These are phyloP conservation scores for Saccostrea glomerata DNA, from an alignment of 1,140 invertebrate genomes.

Conservation along the genomic window DNA sequence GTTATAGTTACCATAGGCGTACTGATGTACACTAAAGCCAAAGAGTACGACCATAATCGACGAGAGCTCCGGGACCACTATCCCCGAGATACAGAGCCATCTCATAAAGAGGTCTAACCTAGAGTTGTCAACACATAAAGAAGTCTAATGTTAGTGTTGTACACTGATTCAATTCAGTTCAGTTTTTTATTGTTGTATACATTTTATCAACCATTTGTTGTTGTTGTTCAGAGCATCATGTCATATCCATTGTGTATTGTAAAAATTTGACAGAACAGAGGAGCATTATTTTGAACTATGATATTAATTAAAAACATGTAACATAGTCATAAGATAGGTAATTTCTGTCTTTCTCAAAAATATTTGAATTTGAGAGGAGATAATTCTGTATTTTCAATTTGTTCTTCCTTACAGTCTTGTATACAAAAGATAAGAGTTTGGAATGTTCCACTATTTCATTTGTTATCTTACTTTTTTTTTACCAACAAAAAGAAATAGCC, in stretches of 20 bases:
- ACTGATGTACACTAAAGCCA: slow-evolving; percentile 85
- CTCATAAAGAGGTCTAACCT: slow-evolving; percentile 12
- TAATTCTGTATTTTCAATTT: too few relatives aligned
- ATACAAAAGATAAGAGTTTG: too few relatives aligned
- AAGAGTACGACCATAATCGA: slow-evolving; percentile 71
- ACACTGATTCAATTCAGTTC: not conserved
- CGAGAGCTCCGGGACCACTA: slow-evolving; percentile 41
- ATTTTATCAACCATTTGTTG: not conserved
- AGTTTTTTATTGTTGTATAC: not conserved
- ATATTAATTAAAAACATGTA: too few relatives aligned
- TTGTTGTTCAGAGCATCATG: not conserved
- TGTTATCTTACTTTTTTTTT: too few relatives aligned
- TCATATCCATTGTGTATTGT: not conserved
- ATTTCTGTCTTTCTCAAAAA: too few relatives aligned
- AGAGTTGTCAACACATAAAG: not conserved
- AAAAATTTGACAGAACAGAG: too few relatives aligned
- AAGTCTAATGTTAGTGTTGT: not conserved
- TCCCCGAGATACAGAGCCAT: not conserved
- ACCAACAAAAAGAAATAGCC: too few relatives aligned
- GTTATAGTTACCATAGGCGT: slow-evolving; percentile 88
- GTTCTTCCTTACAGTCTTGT: too few relatives aligned
- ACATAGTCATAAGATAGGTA: too few relatives aligned
- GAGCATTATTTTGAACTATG: too few relatives aligned
- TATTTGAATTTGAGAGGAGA: too few relatives aligned
- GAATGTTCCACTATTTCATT: too few relatives aligned